These are phyloP conservation scores for Sapajus apella DNA, from an alignment of 2,113 vertebrate species.

Conservation along the genomic window DNA sequence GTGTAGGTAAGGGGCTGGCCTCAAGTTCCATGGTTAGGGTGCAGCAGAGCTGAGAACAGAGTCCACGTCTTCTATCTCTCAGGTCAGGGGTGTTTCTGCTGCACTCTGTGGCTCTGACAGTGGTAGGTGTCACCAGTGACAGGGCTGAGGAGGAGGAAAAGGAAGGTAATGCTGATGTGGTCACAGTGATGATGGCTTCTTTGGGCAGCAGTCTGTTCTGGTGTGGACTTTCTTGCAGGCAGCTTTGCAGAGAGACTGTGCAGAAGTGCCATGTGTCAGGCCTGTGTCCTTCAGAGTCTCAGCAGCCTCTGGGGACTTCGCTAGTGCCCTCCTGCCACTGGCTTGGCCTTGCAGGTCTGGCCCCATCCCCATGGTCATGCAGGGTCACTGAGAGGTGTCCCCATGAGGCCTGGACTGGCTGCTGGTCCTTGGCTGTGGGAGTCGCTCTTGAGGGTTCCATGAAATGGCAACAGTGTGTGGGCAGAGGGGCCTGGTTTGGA, in stretches of 20 bases:
- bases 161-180: not conserved
- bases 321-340: not conserved
- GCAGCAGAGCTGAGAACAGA: not conserved
- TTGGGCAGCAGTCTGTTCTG: not conserved
- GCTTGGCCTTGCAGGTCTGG: too few relatives aligned
- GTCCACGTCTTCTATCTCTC: not conserved
- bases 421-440: not conserved
- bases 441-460: not conserved
- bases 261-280: not conserved
- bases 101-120: not conserved
- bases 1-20: not conserved
- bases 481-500: not conserved
- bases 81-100: not conserved
- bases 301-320: not conserved
- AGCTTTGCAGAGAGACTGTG: not conserved
- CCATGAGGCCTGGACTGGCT: not conserved
- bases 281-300: not conserved
- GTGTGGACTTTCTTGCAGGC: not conserved
- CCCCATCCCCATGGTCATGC: not conserved
- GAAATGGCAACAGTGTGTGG: not conserved
- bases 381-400: not conserved
- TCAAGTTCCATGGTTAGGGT: not conserved
- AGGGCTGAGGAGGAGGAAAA: not conserved
- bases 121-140: fast-evolving
- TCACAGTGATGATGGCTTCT: not conserved